phyloP scores from a whole-genome alignment of 2,888 invertebrate species.

The Cantharis lateralis region DNA sequence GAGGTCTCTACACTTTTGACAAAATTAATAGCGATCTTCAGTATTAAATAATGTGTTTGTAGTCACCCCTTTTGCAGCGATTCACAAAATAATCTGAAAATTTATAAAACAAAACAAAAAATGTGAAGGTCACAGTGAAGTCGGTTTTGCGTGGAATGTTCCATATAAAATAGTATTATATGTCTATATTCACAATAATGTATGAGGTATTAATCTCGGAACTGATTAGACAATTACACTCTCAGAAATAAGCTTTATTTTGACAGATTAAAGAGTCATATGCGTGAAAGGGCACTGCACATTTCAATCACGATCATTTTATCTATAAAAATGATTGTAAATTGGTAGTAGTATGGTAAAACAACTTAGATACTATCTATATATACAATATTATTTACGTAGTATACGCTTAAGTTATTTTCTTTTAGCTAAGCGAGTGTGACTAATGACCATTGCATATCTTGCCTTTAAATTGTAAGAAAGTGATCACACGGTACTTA shows the following conservation, averaged over 20 bases:
- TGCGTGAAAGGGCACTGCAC: not conserved
- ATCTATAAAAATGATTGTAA: not conserved
- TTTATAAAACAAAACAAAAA: too few relatives aligned
- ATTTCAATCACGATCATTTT: not conserved
- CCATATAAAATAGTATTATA: not conserved
- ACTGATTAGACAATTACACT: not conserved
- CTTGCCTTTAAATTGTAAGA: constrained; percentile 7
- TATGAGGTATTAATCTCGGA: not conserved
- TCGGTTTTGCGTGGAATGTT: too few relatives aligned
- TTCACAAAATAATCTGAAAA: too few relatives aligned
- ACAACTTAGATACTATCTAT: not conserved
- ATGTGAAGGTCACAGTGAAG: too few relatives aligned
- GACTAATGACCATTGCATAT: constrained; percentile 18
- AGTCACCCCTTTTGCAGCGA: too few relatives aligned
- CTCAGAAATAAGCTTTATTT: not conserved
- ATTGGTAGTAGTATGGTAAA: not conserved
- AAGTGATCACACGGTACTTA: constrained; percentile 23
- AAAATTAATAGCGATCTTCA: too few relatives aligned
- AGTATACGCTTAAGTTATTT: constrained; percentile 1
- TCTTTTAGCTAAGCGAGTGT: constrained; percentile 19
- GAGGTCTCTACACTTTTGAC: too few relatives aligned
- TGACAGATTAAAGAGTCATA: not conserved
- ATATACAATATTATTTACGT: not conserved
- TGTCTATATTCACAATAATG: not conserved
- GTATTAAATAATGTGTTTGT: too few relatives aligned